These are phyloP conservation scores for Lepus timidus DNA, from an alignment of 2,113 vertebrate genomes.

Conservation along the genomic window DNA sequence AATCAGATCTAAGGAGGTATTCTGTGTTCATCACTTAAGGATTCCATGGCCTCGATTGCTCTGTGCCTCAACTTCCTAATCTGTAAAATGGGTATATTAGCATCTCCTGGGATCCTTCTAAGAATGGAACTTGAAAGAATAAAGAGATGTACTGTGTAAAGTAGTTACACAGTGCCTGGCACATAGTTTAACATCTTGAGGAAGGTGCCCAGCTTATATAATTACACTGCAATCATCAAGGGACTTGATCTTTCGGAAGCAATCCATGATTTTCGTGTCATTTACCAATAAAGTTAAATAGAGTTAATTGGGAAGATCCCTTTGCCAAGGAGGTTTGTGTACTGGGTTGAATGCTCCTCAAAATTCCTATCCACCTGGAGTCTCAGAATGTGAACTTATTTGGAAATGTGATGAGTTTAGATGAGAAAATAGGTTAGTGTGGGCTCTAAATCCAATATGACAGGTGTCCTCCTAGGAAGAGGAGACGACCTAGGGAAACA, in stretches of 20 bases:
- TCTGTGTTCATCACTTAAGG: not conserved
- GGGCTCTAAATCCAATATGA: not conserved
- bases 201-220: not conserved
- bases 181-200: conserved; percentile 25
- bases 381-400: not conserved
- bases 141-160: conserved; percentile 35
- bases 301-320: not conserved
- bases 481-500: not conserved
- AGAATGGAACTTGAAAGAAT: not conserved
- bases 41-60: not conserved
- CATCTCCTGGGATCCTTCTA: not conserved
- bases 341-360: not conserved
- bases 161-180: not conserved
- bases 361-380: not conserved
- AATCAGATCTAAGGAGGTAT: conserved; percentile 22
- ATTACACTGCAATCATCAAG: conserved; percentile 7
- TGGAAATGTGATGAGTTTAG: conserved; percentile 44
- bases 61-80: conserved; percentile 33
- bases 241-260: not conserved
- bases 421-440: not conserved
- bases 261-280: not conserved
- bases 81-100: not conserved
- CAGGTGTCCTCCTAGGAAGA: not conserved
- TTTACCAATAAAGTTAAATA: conserved; percentile 32
- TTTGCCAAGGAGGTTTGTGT: not conserved